These are phyloP conservation scores for Lasioglossum albipes DNA, from an alignment of 1,140 invertebrate species.

Conservation along the genomic window DNA sequence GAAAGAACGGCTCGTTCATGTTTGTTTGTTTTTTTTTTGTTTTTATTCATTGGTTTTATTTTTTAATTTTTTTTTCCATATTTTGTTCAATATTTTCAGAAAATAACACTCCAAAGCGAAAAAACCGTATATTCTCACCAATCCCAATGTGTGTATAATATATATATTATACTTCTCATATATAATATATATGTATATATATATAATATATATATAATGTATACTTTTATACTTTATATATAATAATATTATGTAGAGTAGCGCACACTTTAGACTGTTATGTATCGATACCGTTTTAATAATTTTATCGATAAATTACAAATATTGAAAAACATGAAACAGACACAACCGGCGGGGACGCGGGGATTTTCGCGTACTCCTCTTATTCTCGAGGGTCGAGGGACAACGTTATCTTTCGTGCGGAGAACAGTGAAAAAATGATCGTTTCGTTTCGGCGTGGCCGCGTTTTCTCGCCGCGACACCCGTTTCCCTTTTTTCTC, in stretches of 20 bases:
- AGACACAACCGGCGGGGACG: slow-evolving; percentile 74
- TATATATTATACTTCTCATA: slow-evolving; percentile 78
- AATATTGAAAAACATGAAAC: slow-evolving; percentile 81
- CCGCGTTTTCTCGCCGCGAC: slow-evolving; percentile 33
- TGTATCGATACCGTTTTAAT: slow-evolving; percentile 78
- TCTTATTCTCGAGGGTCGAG: neutral
- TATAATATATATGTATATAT: slow-evolving; percentile 79
- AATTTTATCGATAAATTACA: slow-evolving; percentile 81
- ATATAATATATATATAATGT: slow-evolving; percentile 78
- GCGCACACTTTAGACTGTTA: slow-evolving; percentile 80
- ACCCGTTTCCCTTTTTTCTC: slow-evolving; percentile 27
- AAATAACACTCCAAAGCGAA: slow-evolving; percentile 82
- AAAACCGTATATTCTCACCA: slow-evolving; percentile 80
- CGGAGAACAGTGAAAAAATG: slow-evolving; percentile 57
- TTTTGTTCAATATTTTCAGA: slow-evolving; percentile 82
- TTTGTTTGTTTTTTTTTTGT: slow-evolving; percentile 42
- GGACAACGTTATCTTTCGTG: slow-evolving; percentile 34
- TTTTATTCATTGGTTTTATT: slow-evolving; percentile 78
- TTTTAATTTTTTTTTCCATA: slow-evolving; percentile 80
- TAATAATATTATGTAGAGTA: slow-evolving; percentile 80
- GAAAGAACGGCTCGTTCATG: slow-evolving; percentile 39
- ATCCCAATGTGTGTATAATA: slow-evolving; percentile 79
- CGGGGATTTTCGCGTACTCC: slow-evolving; percentile 61
- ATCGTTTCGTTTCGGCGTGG: slow-evolving; percentile 1
- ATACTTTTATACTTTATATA: slow-evolving; percentile 79